Evolutionary conservation across 2,113 vertebrate genomes (phyloP), one percentile per base, ranked within the genome.

Genomic region (Turnix velox): DNA sequence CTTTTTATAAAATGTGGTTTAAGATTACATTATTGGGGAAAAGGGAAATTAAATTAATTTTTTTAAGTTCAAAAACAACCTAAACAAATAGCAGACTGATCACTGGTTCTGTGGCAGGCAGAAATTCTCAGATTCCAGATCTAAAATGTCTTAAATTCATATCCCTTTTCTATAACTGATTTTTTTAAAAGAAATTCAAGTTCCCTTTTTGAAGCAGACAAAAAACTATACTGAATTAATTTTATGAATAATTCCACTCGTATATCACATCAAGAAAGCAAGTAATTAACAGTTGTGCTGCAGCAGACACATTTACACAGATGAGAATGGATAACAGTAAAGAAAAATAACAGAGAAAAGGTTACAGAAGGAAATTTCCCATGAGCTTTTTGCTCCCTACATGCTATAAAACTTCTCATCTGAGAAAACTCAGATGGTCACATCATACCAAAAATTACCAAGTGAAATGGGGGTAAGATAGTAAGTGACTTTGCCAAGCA

Each of bases 321-420:
- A 91, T 61, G 71, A 96, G 91, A 96, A 85, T 45, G 94, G 80
- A 94, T 68, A 93, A 69, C 22, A 66, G 68, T 95, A 63, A 95
- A 96, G 88, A 96, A 97, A 97, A 98, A 84, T 86, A 96, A 92
- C 65, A 81, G 85, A 94, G 89, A 88, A 97, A 96, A 97, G 73
- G 95, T 97, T 97, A 97, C 87, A 68, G 75, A 96, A 97, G 94
- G 92, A 95, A 97, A 97, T 98, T 98, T 98, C 98, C 97, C 98
- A 97, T 97, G 97, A 97, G 97, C 90, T 96, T 96, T 96, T 95
- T 86, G 84, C 95, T 97, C 96, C 94, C 94, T 96, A 94, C 85
- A 90, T 90, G 93, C 91, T 97, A 93, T 96, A 97, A 98, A 97
- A 92, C 83, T 97, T 95, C 97, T 96, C 94, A 89, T 96, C 91